These are phyloP conservation scores for Callipepla californica DNA, from an alignment of 2,113 vertebrate species.

Conservation along the genomic window DNA sequence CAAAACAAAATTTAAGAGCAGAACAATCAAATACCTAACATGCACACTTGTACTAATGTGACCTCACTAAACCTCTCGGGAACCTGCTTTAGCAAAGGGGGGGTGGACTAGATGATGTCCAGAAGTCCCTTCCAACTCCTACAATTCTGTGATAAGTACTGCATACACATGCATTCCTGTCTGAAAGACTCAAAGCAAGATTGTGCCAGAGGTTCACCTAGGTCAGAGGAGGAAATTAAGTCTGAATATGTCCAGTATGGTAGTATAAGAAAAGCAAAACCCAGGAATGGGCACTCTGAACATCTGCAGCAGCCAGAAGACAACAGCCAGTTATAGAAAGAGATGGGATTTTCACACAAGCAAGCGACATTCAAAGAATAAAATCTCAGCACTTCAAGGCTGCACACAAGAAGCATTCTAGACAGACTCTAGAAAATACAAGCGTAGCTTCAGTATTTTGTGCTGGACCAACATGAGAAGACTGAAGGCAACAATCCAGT, in stretches of 20 bases:
- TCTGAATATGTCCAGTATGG: not conserved
- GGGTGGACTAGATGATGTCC: not conserved
- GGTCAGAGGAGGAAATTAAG: not conserved
- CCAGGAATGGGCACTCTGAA: not conserved
- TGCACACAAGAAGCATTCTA: not conserved
- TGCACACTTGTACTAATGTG: not conserved
- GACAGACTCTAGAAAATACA: not conserved
- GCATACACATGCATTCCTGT: not conserved
- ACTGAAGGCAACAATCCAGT: not conserved
- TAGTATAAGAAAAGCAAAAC: not conserved
- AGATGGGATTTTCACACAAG: not conserved
- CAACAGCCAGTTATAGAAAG: accelerated
- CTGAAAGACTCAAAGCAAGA: not conserved
- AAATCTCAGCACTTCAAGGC: not conserved
- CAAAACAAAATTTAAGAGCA: not conserved
- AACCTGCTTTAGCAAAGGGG: not conserved
- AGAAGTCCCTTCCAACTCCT: not conserved
- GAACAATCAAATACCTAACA: not conserved
- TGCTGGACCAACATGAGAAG: not conserved
- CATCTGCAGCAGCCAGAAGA: not conserved
- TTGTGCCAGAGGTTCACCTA: not conserved
- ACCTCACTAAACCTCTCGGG: not conserved
- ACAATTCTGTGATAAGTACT: not conserved
- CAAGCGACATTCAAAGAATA: not conserved
- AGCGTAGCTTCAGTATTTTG: not conserved